Evolutionary conservation across 2,797 vertebrate species (phyloP).

Genomic region (Sebastes hubbsi): DNA sequence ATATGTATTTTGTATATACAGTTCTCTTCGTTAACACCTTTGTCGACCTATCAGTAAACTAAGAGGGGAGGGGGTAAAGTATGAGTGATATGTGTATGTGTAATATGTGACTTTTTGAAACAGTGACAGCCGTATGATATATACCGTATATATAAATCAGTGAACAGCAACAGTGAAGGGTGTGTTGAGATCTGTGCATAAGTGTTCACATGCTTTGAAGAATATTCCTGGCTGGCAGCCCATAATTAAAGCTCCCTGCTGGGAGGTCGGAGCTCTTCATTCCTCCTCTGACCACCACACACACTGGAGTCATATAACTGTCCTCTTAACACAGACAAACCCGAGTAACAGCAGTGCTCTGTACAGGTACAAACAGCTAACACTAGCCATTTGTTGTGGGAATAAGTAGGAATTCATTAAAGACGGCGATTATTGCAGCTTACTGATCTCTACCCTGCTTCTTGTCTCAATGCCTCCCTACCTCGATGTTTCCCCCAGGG

Average conservation of each 20-base stretch:
- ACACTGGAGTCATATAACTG: not conserved
- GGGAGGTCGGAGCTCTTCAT: not conserved
- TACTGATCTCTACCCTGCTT: not conserved
- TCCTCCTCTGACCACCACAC: not conserved
- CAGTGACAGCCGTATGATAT: no score
- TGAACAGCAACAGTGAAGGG: no score
- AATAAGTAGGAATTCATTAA: not conserved
- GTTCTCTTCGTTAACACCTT: no score
- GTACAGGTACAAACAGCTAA: no score
- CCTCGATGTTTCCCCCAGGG: not conserved
- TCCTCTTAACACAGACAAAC: not conserved
- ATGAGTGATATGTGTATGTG: no score
- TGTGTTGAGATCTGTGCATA: no score
- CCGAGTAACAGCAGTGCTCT: not conserved
- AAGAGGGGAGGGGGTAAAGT: no score
- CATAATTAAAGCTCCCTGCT: not conserved
- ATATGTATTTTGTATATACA: no score
- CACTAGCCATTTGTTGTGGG: not conserved
- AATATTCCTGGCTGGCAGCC: constrained; percentile 1
- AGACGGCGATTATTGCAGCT: not conserved
- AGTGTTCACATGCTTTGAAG: not conserved
- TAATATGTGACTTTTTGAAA: no score
- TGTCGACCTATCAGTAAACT: no score
- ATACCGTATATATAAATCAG: no score
- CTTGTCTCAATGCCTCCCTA: not conserved